Conservation (phyloP, 1,140 invertebrate genomes). For the Drosophila bocqueti region DNA sequence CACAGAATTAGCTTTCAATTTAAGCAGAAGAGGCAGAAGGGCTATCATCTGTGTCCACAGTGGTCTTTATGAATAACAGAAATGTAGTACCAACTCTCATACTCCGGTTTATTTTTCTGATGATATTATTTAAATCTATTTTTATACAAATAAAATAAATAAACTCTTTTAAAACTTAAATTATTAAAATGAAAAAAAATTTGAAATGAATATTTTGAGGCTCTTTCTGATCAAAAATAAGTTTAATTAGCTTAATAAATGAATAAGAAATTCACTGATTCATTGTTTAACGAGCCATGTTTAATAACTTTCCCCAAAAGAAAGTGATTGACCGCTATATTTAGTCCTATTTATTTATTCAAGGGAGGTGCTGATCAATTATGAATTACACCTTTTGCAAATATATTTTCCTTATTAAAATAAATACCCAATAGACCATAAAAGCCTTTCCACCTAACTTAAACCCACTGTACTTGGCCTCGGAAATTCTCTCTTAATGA, state of each 20-base stretch:
- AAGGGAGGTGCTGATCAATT: not conserved
- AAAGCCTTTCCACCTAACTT: slow-evolving; percentile 6
- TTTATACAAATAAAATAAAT: not conserved
- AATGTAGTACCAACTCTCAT: not conserved
- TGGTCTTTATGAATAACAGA: slow-evolving; percentile 10
- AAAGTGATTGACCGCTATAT: not conserved
- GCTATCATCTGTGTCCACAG: slow-evolving; percentile 22
- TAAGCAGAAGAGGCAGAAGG: slow-evolving; percentile 24
- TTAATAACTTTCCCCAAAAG: not conserved
- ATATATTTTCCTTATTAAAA: not conserved
- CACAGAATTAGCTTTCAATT: slow-evolving; percentile 65
- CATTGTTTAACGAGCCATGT: not conserved
- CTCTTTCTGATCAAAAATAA: not conserved
- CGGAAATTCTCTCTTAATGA: slow-evolving; percentile 48
- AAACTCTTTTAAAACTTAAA: not conserved
- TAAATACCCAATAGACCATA: not conserved
- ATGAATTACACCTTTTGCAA: too few species aligned
- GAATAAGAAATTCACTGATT: not conserved
- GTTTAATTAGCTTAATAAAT: not conserved
- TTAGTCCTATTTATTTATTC: not conserved
- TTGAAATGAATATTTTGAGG: not conserved
- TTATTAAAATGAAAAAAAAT: too few species aligned
- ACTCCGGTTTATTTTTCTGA: too few species aligned
- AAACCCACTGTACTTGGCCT: slow-evolving; percentile 14
- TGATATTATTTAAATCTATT: too few species aligned